Evolutionary conservation across 2,113 vertebrate genomes (phyloP), one percentile per base, ranked within the genome.

Genomic region (Pandion haliaetus): DNA sequence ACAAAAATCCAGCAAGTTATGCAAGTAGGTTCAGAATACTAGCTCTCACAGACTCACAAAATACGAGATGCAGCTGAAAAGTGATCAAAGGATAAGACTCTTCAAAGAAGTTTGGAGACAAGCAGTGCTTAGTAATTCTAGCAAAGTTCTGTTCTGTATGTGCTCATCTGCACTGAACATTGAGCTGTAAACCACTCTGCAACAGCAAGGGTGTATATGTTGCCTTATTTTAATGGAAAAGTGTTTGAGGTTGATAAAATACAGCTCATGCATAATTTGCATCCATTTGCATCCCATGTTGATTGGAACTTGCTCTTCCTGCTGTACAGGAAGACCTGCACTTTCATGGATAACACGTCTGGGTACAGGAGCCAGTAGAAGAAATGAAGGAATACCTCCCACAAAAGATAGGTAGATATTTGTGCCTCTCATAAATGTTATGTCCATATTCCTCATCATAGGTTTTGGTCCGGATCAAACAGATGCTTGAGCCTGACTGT

Each of bases 1-100:
- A 93, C 93, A 97, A 97, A 97, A 97, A 94, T 96, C 91, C 95
- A 96, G 92, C 49, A 90, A 97, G 95, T 97, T 97, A 96, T 91
- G 86, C 96, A 97, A 98, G 95, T 92, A 94, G 67, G 65, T 94
- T 96, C 88, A 96, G 93, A 97, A 97, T 95, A 84, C 71, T 97
- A 2, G 93, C 80, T 82, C 82, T 97, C 87, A 95, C 45, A 96
- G 25, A 34, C 47, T 86, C 14, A n/a, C 3, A 12, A 92, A 91
- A 73, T 90, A 91, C 91, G 95, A 97, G 86, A 97, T 95, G 90
- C 91, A 96, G 77, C 94, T 97, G 97, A 97, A 97, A 97, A 98
- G 81, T 91, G 90, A 98, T 98, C 97, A 97, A 85, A 97, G 87
- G 93, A 86, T 88, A 95, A 88, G 90, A 94, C 31, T 96, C 87